phyloP scores from a whole-genome alignment of 2,797 vertebrate genomes.

The Bradypodion ventrale region DNA sequence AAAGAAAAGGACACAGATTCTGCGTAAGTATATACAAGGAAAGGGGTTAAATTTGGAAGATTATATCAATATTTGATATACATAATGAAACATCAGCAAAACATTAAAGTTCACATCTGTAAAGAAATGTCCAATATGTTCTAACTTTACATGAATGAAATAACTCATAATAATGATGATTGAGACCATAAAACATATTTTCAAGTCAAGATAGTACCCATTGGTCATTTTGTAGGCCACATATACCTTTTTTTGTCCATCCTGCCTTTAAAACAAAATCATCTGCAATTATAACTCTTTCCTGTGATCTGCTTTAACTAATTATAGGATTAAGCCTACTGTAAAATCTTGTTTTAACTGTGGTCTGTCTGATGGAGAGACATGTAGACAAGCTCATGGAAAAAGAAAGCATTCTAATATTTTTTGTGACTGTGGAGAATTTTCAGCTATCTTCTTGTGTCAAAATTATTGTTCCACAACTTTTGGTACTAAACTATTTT shows the following conservation, averaged over 20 bases:
- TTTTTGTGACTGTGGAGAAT: neutral
- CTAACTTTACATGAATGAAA: fast-evolving
- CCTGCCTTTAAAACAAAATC: neutral
- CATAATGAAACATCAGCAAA: neutral
- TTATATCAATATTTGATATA: fast-evolving
- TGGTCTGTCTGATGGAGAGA: neutral
- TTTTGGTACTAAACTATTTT: neutral
- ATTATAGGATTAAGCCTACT: neutral
- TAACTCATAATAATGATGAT: fast-evolving
- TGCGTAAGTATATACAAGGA: slow-evolving; percentile 79
- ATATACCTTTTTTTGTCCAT: neutral
- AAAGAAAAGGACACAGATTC: slow-evolving; percentile 96
- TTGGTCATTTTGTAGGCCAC: neutral
- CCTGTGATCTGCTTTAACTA: neutral
- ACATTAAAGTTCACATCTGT: neutral
- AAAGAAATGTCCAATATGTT: too few relatives aligned
- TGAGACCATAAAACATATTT: fast-evolving
- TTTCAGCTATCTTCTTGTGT: neutral
- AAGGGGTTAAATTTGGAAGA: neutral
- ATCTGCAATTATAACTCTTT: neutral
- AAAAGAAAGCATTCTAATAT: neutral
- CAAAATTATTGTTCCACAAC: slow-evolving; percentile 18
- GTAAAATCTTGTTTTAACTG: neutral
- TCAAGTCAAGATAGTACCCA: neutral
- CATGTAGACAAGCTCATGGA: neutral